These are phyloP conservation scores for Buteo buteo DNA, from an alignment of 2,113 vertebrate species.

Conservation along the genomic window DNA sequence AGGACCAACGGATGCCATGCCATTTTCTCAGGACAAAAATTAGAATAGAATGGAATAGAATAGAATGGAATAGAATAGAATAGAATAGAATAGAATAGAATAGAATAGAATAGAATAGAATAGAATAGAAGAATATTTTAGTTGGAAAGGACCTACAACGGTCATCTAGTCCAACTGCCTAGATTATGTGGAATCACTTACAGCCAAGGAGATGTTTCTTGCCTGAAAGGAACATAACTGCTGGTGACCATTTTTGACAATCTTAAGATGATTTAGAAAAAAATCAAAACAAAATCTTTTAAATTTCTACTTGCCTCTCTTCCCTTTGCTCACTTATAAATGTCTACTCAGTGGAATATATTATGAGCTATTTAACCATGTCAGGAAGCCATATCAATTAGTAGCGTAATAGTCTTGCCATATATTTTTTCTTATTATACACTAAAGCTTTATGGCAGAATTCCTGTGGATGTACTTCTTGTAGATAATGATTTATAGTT, in stretches of 20 bases:
- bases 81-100: not conserved
- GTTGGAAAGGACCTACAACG: not conserved
- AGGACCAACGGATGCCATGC: too few relatives aligned
- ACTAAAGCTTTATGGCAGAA: not conserved
- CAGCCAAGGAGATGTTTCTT: not conserved
- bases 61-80: not conserved
- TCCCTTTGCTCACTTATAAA: not conserved
- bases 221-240: not conserved
- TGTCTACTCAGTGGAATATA: not conserved
- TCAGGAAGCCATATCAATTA: not conserved
- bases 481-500: not conserved
- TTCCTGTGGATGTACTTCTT: not conserved
- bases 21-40: not conserved
- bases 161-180: not conserved
- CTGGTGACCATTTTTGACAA: not conserved
- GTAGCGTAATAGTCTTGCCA: not conserved
- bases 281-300: not conserved
- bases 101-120: not conserved
- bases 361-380: not conserved
- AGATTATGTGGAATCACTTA: not conserved
- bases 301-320: not conserved
- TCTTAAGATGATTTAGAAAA: not conserved
- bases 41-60: not conserved
- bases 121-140: not conserved
- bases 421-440: not conserved